Base-by-base conservation (phyloP, 1,140 invertebrate genomes). In the Leptinotarsa defecta region DNA sequence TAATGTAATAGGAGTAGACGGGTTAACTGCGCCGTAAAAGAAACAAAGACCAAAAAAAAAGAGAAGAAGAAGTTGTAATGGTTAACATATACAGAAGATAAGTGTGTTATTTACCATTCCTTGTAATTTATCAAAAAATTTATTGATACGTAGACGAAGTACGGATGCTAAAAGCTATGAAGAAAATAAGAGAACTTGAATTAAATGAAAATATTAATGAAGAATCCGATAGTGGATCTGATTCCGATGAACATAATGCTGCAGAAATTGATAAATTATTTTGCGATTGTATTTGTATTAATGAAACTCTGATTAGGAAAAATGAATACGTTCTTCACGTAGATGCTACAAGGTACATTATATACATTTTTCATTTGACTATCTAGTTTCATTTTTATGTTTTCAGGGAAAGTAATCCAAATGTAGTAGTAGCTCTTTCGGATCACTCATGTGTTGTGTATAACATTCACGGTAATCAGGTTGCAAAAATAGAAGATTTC, bases 401-500 rank as follows among this genome's bases (percentile, higher is more conserved):
- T 79, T 80, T 74, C 73, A 81, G 78, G 15, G 79, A 79, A 27
- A 73, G 64, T 62, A 70, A 75, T 71, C 79, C 78, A 34, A 81
- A 82, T 73, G 77, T 83, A 65, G 76, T 73, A 11, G 48, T 78
- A 57, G 74, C 71, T 15, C 62, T 79, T 24, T 81, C 81, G 71
- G 69, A 83, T 76, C 62, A 77, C 74, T 73, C 70, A 20, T 77
- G 74, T 34, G 69, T 81, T 48, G 72, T 85, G 13, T 83, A 78
- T 64, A 79, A 74, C 70, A 71, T 83, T 73, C 76, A 75, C 24
- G 74, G 80, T 61, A 79, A 73, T 74, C 71, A 79, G 49, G 13
- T 89, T 78, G 79, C 65, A 82, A 78, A 83, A 79, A 71, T 79
- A 76, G 74, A 78, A 81, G 74, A 86, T 75, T 75, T 87, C 76